Percentiles rank a stretch among this genome's conserved stretches.
These are phyloP conservation scores for Danaus plexippus DNA, from an alignment of 1,140 invertebrate genomes.

Conservation along the genomic window DNA sequence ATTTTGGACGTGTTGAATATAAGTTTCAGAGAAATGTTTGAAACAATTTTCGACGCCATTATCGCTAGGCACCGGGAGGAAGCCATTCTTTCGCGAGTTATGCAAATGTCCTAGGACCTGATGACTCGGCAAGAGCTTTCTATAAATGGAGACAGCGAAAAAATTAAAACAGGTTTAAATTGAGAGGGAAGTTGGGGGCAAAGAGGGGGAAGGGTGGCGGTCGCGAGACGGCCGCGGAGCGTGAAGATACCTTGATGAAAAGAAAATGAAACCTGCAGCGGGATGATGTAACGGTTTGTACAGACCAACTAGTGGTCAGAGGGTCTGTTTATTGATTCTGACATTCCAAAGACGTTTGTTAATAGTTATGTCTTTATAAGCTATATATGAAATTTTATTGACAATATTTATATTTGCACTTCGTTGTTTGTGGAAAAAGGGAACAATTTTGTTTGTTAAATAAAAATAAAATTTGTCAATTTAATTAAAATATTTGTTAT, in stretches of 20 bases:
- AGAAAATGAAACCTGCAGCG: slow-evolving; percentile 53
- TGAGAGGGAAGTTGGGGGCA: slow-evolving; percentile 18
- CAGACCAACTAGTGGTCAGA: slow-evolving; percentile 3
- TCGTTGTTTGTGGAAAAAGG: no score
- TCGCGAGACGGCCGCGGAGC: slow-evolving; percentile 38
- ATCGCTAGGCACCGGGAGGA: slow-evolving; percentile 1
- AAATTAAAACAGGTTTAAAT: slow-evolving; percentile 51
- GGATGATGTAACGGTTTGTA: slow-evolving; percentile 28
- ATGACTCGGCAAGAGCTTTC: slow-evolving; percentile 20
- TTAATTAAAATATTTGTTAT: no score
- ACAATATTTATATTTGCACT: no score
- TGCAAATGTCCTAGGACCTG: slow-evolving; percentile 21
- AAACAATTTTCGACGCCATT: slow-evolving; percentile 14
- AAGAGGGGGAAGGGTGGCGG: slow-evolving; percentile 12
- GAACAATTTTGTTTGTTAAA: no score
- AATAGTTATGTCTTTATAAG: no score
- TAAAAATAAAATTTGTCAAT: no score
- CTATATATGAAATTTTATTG: no score
- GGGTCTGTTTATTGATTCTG: no score
- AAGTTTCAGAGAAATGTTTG: slow-evolving; percentile 4
- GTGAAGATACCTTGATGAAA: slow-evolving; percentile 61
- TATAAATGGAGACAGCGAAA: slow-evolving; percentile 30
- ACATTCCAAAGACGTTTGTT: no score
- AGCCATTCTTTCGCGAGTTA: slow-evolving; percentile 9
- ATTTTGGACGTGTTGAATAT: slow-evolving; percentile 8